A percentile compares a stretch with the other conserved stretches of the same genome.
phyloP scores from a whole-genome alignment of 2,113 vertebrate genomes.

The Siniperca knerii region DNA sequence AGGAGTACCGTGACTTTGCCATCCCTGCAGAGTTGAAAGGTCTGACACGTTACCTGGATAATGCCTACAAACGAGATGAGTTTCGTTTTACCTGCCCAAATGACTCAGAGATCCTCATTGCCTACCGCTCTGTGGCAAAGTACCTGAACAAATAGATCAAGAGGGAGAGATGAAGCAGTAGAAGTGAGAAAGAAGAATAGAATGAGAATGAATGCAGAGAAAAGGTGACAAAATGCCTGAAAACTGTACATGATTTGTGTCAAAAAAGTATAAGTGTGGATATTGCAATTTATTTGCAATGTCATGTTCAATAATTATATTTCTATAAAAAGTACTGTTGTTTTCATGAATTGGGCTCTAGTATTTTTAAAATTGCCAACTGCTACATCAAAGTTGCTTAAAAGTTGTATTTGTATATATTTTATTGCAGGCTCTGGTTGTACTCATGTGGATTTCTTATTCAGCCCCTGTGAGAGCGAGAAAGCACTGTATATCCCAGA shows the following conservation, averaged over 20 bases:
- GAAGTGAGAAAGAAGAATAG: background rate
- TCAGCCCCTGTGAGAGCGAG: conserved; percentile 19
- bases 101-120: conserved; percentile 87
- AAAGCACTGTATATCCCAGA: conserved; percentile 38
- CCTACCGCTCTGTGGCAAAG: conserved; percentile 88
- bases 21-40: conserved; percentile 86
- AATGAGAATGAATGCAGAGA: background rate
- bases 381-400: background rate
- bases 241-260: background rate
- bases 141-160: conserved; percentile 74
- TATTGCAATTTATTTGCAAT: background rate
- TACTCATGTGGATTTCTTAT: conserved; percentile 26
- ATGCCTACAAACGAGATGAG: conserved; percentile 84
- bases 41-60: conserved; percentile 86
- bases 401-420: conserved; percentile 5
- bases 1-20: conserved; percentile 85
- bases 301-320: background rate
- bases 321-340: conserved; percentile 18
- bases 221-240: background rate
- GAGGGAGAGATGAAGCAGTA: background rate
- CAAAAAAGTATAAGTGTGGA: background rate
- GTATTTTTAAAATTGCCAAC: background rate
- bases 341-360: background rate
- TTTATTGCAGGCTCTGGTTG: conserved; percentile 10
- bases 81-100: conserved; percentile 92